Evolutionary conservation across 2,113 vertebrate species (phyloP).

Genomic region (Stegastes partitus): DNA sequence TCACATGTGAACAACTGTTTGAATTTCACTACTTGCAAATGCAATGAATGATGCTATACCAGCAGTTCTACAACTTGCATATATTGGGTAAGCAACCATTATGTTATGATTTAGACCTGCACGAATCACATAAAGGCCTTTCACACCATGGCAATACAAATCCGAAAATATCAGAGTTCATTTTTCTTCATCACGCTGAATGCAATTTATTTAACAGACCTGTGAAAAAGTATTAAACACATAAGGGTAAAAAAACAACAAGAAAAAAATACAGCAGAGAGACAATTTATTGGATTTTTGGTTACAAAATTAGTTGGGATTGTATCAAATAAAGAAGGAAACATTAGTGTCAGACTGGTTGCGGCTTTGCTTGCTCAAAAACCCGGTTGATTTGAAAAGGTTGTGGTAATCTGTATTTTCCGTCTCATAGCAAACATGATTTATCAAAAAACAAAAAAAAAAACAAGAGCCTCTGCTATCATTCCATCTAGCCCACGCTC

Average conservation of each 20-base stretch:
- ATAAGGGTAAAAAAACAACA: not conserved
- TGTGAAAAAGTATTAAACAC: not conserved
- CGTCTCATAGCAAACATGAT: constrained; percentile 17
- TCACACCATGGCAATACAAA: not conserved
- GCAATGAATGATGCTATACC: too few relatives aligned
- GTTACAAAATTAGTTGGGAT: not conserved
- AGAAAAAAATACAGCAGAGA: not conserved
- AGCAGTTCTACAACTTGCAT: not conserved
- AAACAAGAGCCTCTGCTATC: constrained; percentile 12
- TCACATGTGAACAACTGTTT: not conserved
- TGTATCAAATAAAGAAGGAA: not conserved
- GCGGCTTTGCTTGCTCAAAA: constrained; percentile 19
- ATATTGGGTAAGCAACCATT: not conserved
- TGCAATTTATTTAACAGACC: not conserved
- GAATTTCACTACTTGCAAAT: not conserved
- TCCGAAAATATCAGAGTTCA: not conserved
- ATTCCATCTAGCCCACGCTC: constrained; percentile 13
- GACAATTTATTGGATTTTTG: not conserved
- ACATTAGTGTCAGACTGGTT: not conserved
- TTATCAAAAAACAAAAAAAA: constrained; percentile 3
- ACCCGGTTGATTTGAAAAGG: constrained; percentile 29
- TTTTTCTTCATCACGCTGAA: not conserved
- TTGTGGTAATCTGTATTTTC: constrained; percentile 27
- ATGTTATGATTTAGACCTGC: not conserved
- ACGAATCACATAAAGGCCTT: not conserved